Evolutionary conservation across 2,113 vertebrate species (phyloP).

Genomic region (Platanista minor): DNA sequence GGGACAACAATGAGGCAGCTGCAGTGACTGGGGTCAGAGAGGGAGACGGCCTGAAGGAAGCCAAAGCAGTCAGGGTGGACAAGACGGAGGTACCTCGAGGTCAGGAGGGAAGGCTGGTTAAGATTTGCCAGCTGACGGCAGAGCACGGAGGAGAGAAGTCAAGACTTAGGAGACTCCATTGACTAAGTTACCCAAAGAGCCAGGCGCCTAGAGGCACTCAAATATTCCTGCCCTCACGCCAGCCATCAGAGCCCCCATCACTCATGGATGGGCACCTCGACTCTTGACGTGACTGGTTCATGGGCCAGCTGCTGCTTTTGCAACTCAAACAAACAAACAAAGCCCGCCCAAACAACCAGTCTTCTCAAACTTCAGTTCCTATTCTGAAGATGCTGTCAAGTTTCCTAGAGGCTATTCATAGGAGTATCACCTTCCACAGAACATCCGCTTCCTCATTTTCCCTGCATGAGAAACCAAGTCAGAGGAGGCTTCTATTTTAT

Average conservation of each 20-base stretch:
- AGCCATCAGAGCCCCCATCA: fast-evolving
- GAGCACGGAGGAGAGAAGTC: background rate
- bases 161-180: background rate
- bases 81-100: fast-evolving
- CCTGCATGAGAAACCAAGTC: background rate
- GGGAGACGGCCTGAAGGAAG: background rate
- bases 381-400: background rate
- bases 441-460: background rate
- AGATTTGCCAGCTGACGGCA: background rate
- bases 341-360: background rate
- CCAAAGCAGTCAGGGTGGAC: background rate
- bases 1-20: background rate
- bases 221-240: too few relatives aligned
- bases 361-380: background rate
- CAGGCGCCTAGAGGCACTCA: background rate
- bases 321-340: background rate
- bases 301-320: background rate
- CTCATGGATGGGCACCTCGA: too few relatives aligned
- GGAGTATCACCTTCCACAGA: background rate
- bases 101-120: background rate
- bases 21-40: background rate
- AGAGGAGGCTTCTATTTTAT: background rate
- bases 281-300: background rate
- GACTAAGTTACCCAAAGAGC: fast-evolving
- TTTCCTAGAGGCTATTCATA: background rate